Evolutionary conservation across 92 coral and sea anemone species (phyloP).

Genomic region (Muricea muricata): DNA sequence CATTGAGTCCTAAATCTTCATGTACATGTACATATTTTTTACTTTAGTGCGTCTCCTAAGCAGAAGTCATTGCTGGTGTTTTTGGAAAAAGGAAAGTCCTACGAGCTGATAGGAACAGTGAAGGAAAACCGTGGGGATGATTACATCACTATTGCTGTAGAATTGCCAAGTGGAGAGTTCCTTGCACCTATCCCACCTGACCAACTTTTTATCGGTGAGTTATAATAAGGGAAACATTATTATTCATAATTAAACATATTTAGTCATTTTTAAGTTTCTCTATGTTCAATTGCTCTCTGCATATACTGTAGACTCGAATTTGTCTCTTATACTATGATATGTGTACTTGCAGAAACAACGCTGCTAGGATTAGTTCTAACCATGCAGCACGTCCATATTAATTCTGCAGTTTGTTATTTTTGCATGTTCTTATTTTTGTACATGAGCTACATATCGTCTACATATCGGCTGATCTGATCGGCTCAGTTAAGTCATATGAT

Average conservation of each 20-base stretch:
- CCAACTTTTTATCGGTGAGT: constrained; percentile 28
- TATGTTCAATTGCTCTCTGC: no score
- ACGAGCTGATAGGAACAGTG: constrained; percentile 22
- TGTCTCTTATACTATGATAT: no score
- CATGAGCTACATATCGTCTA: no score
- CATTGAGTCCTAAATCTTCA: background rate
- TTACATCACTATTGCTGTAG: constrained; percentile 4
- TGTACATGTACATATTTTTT: background rate
- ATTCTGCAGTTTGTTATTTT: no score
- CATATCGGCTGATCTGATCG: no score
- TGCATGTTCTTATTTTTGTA: no score
- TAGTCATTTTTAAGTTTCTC: background rate
- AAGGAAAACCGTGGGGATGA: background rate
- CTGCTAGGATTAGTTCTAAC: no score
- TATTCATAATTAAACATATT: background rate
- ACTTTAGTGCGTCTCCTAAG: background rate
- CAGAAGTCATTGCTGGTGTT: background rate
- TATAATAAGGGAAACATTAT: background rate
- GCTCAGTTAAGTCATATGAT: no score
- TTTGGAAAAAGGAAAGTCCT: constrained; percentile 9
- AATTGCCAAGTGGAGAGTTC: constrained; percentile 12
- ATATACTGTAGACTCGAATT: no score
- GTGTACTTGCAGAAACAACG: no score
- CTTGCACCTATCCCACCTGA: background rate
- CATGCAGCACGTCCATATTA: no score